phyloP scores from a whole-genome alignment of 2,797 vertebrate genomes.

The Muraenolepis orangiensis region DNA sequence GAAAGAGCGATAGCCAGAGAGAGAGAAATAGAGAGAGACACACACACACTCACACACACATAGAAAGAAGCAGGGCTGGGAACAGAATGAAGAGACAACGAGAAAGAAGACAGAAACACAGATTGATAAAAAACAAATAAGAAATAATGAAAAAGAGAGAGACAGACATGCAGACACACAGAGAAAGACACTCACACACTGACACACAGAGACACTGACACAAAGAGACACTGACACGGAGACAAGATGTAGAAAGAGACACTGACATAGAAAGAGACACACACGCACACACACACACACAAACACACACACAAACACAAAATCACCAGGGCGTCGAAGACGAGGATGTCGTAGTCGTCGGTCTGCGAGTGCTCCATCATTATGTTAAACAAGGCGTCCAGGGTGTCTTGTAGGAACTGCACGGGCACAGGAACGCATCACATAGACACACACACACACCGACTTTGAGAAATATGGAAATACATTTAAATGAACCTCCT shows the following conservation, averaged over 20 bases:
- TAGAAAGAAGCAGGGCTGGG: conserved; percentile 8
- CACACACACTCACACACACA: no score
- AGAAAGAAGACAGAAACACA: not conserved
- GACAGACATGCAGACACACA: no score
- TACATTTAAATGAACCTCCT: not conserved
- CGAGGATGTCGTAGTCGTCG: conserved; percentile 92
- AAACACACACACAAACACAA: not conserved
- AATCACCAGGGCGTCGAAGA: conserved; percentile 95
- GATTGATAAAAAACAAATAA: not conserved
- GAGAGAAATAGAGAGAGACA: conserved; percentile 11
- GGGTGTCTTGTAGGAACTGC: conserved; percentile 94
- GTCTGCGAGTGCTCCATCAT: conserved; percentile 98
- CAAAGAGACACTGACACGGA: no score
- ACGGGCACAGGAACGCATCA: conserved; percentile 3
- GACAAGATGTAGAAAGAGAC: conserved; percentile 19
- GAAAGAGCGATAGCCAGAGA: not conserved
- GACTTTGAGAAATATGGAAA: not conserved
- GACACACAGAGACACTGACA: conserved; percentile 1
- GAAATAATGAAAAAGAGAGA: no score
- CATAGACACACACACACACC: conserved; percentile 9
- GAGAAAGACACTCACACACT: no score
- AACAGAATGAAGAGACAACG: not conserved
- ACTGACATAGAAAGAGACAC: conserved; percentile 37
- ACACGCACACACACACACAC: not conserved
- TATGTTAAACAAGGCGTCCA: conserved; percentile 98